A percentile compares a stretch with the other conserved stretches of the same genome.
These are phyloP conservation scores for Collichthys lucidus DNA, from an alignment of 2,113 vertebrate genomes.

Conservation along the genomic window DNA sequence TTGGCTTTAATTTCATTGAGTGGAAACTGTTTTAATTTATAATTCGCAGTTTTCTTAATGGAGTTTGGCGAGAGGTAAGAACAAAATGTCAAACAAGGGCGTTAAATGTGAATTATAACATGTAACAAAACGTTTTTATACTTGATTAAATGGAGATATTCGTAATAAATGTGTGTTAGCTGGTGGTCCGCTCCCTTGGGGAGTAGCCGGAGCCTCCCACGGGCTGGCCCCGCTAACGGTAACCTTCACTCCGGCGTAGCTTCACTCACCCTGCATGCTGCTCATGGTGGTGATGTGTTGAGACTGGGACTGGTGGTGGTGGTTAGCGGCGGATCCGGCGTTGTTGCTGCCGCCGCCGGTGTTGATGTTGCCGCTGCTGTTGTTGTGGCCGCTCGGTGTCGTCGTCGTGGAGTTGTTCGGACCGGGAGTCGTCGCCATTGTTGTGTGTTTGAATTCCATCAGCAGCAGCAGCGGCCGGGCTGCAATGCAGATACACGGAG, in stretches of 20 bases:
- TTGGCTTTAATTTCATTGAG: neutral
- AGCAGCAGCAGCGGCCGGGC: slow-evolving; percentile 79
- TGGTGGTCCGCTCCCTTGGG: slow-evolving; percentile 10
- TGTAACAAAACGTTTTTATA: too few species aligned
- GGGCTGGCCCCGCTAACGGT: slow-evolving; percentile 64
- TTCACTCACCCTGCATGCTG: slow-evolving; percentile 92
- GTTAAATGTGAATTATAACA: neutral
- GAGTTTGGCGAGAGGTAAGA: slow-evolving; percentile 1
- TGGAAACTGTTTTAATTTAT: rapidly evolving
- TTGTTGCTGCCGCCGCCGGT: slow-evolving; percentile 68
- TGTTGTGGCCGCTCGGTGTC: slow-evolving; percentile 75
- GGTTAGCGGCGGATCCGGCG: slow-evolving; percentile 71
- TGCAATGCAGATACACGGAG: slow-evolving; percentile 87
- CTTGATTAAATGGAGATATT: too few species aligned
- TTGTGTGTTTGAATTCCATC: slow-evolving; percentile 86
- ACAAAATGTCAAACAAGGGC: neutral
- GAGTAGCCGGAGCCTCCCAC: slow-evolving; percentile 65
- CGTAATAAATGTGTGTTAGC: too few species aligned
- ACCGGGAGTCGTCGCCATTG: slow-evolving; percentile 95
- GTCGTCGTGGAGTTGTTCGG: slow-evolving; percentile 78
- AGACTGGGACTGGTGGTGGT: slow-evolving; percentile 69
- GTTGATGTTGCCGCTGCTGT: slow-evolving; percentile 68
- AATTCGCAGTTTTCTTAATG: neutral
- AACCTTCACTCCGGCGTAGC: slow-evolving; percentile 61
- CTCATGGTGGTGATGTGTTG: slow-evolving; percentile 86